Percentiles rank a stretch among this genome's conserved stretches.
These are phyloP conservation scores for Mormyrus iriodes DNA, from an alignment of 2,113 vertebrate genomes.

Conservation along the genomic window DNA sequence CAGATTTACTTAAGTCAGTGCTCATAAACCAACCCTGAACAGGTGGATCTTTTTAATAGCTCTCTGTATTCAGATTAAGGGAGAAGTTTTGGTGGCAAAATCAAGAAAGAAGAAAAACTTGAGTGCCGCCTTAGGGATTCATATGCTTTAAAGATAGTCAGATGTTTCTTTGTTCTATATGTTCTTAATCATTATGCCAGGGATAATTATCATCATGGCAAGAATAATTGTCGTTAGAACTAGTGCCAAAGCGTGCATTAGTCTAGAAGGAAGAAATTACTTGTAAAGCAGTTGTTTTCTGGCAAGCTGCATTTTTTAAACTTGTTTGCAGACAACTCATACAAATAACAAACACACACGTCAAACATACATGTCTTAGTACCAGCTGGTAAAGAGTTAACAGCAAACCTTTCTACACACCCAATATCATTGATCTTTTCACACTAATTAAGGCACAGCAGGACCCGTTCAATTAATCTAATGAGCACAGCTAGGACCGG, in stretches of 20 bases:
- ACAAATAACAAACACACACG: neutral
- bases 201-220: neutral
- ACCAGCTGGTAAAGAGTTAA: constrained; percentile 41
- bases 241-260: neutral
- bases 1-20: neutral
- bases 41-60: neutral
- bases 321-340: neutral
- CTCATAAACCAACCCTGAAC: neutral
- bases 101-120: neutral
- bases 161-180: neutral
- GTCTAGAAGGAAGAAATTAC: neutral
- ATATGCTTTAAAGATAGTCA: neutral
- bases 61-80: neutral
- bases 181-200: neutral
- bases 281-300: neutral
- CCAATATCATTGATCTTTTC: constrained; percentile 57
- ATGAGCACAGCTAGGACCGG: constrained; percentile 44
- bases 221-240: neutral
- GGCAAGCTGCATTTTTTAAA: neutral
- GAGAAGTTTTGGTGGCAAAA: neutral
- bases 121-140: neutral
- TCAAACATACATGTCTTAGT: neutral
- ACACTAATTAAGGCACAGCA: constrained; percentile 63
- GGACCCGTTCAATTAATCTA: constrained; percentile 60
- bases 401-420: constrained; percentile 36